These are phyloP conservation scores for Phylloscopus trochilus DNA, from an alignment of 2,113 vertebrate genomes.

Conservation along the genomic window DNA sequence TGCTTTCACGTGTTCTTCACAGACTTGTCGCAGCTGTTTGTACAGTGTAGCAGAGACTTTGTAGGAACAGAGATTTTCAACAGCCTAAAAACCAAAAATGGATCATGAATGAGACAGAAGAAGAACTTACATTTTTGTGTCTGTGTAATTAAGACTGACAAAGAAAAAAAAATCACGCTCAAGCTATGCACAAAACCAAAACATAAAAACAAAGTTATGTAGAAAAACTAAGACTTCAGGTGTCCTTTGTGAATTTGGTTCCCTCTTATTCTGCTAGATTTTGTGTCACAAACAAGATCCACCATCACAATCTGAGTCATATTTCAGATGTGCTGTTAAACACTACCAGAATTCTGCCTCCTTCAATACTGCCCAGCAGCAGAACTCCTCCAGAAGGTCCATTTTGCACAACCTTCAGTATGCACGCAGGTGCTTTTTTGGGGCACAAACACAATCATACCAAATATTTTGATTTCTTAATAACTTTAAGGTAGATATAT, in stretches of 20 bases:
- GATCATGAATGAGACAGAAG: not conserved
- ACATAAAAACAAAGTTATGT: not conserved
- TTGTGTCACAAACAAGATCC: not conserved
- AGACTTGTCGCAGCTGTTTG: conserved; percentile 80
- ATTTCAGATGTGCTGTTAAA: not conserved
- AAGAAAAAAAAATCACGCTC: not conserved
- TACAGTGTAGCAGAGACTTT: conserved; percentile 80
- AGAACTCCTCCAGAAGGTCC: not conserved
- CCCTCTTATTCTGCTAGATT: not conserved
- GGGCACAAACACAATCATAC: not conserved
- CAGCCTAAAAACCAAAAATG: conserved; percentile 68
- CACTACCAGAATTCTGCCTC: not conserved
- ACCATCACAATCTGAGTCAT: not conserved
- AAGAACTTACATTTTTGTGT: not conserved
- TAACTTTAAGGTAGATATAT: not conserved
- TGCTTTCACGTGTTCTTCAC: conserved; percentile 80
- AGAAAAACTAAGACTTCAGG: not conserved
- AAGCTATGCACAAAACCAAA: not conserved
- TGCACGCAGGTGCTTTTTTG: fast-evolving
- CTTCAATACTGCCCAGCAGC: not conserved
- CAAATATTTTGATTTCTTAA: not conserved
- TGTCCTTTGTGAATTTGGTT: not conserved
- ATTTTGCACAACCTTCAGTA: not conserved
- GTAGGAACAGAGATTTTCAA: conserved; percentile 84
- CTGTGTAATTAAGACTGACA: not conserved